Evolutionary conservation across 2,888 invertebrate species (phyloP).

Genomic region (Rhimphoctona megacephalus): DNA sequence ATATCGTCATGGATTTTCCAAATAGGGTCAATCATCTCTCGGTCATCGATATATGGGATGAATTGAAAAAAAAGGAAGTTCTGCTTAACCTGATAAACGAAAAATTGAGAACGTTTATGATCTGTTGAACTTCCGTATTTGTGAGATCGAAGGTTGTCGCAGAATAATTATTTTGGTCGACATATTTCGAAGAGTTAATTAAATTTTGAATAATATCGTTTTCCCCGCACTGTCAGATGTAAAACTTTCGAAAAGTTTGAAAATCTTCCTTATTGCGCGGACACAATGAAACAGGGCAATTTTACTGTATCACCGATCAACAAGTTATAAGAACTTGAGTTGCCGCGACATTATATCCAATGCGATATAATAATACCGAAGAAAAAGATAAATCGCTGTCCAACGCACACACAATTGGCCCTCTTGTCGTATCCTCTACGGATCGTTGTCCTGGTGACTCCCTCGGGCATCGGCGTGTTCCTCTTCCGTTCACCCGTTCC

Average conservation of each 20-base stretch:
- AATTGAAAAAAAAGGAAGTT: not conserved
- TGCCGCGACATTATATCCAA: slow-evolving; percentile 76
- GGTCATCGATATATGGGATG: not conserved
- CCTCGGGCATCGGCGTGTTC: slow-evolving; percentile 44
- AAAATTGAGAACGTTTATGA: not conserved
- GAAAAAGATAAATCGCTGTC: slow-evolving; percentile 67
- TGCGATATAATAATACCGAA: slow-evolving; percentile 73
- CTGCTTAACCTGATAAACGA: not conserved
- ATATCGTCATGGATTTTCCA: slow-evolving; percentile 19
- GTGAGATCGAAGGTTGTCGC: not conserved
- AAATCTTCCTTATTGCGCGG: slow-evolving; percentile 31
- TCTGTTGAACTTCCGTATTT: slow-evolving; percentile 17
- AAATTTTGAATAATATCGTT: slow-evolving; percentile 45
- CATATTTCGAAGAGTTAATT: slow-evolving; percentile 44
- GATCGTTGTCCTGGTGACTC: slow-evolving; percentile 43
- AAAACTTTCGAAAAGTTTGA: slow-evolving; percentile 53
- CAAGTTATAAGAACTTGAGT: slow-evolving; percentile 76
- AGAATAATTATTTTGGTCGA: not conserved
- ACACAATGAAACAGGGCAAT: slow-evolving; percentile 34
- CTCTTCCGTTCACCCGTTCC: slow-evolving; percentile 38
- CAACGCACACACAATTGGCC: slow-evolving; percentile 59
- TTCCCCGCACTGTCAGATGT: not conserved
- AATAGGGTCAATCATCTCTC: slow-evolving; percentile 1
- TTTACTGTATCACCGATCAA: slow-evolving; percentile 75
- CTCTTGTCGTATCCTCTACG: slow-evolving; percentile 19